Evolutionary conservation across 2,797 vertebrate genomes (phyloP), one percentile per base, ranked within the genome.

Genomic region (Presbytis comata): DNA sequence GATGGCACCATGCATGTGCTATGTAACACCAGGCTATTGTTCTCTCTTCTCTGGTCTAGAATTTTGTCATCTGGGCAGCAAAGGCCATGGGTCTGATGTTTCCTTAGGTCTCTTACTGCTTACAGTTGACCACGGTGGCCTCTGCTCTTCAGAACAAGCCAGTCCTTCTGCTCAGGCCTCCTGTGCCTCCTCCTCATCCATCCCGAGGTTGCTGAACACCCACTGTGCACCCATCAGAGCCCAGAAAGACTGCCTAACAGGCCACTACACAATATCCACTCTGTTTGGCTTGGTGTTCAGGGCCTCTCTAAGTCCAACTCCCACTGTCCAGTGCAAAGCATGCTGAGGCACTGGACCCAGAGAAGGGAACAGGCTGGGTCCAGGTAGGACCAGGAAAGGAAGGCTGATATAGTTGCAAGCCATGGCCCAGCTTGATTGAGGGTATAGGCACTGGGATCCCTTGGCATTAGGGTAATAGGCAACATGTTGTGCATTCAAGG

Each of bases 311-410:
- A 89, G 36, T 48, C 91, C 64, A 61, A 8, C 3, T 13, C 19
- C 46, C 26, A 14, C 48, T 70, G 33, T 33, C 57, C 61, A 24
- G 70, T 33, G 80, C 39, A 81, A 89, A 76, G 36, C 72, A 59
- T 46, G 4, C 33, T 3, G n/a, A 75, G 24, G 91, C 14, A 2
- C 14, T 55, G 94, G n/a, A 64, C 8, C 89, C 93, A 96, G 6
- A 41, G 26, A 91, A 46, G 17, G 82, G 97, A 88, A 80, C 41
- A 87, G 64, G 22, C 36, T 8, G 19, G 28, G 14, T 67, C 59
- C 53, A 50, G 50, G 28, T 13, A 1, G 28, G 50, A 22, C 6
- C 4, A 76, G 44, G 48, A 76, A 28, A 33, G 3, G 1, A 44
- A 55, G 57, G 33, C 41, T 75, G 28, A 48, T n/a, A 14, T 22